phyloP scores from a whole-genome alignment of 2,888 invertebrate genomes.

The Lamellibrachia satsuma region DNA sequence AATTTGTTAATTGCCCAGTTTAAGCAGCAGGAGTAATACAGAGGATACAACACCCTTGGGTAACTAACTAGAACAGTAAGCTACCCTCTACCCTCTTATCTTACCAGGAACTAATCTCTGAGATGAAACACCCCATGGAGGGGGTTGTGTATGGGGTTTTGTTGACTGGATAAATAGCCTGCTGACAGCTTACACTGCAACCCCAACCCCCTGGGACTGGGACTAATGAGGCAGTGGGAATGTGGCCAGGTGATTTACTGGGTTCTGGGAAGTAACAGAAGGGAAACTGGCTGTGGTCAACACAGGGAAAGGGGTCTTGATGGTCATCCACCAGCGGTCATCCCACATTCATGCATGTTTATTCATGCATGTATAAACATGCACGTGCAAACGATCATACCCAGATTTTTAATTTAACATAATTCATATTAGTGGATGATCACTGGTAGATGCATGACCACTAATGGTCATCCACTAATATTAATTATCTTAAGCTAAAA shows the following conservation, averaged over 20 bases:
- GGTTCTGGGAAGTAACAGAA: background rate
- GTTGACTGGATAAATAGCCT: background rate
- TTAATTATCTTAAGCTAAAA: too few relatives aligned
- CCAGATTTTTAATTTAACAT: too few relatives aligned
- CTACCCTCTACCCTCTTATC: background rate
- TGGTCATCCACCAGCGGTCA: background rate
- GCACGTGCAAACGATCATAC: background rate
- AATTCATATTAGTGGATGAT: too few relatives aligned
- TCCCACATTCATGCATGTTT: background rate
- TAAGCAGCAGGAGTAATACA: background rate
- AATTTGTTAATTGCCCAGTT: slow-evolving; percentile 4
- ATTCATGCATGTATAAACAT: background rate
- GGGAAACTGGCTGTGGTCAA: background rate
- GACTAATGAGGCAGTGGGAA: background rate
- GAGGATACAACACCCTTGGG: background rate
- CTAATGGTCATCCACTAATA: too few relatives aligned
- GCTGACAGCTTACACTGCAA: background rate
- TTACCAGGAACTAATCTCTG: background rate
- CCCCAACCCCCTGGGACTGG: background rate
- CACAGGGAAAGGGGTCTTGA: background rate
- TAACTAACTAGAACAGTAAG: background rate
- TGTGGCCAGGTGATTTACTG: background rate
- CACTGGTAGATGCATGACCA: too few relatives aligned
- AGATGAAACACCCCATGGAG: background rate
- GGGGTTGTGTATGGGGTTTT: background rate